phyloP scores from a whole-genome alignment of 2,888 invertebrate species.

The Merodon equestris region DNA sequence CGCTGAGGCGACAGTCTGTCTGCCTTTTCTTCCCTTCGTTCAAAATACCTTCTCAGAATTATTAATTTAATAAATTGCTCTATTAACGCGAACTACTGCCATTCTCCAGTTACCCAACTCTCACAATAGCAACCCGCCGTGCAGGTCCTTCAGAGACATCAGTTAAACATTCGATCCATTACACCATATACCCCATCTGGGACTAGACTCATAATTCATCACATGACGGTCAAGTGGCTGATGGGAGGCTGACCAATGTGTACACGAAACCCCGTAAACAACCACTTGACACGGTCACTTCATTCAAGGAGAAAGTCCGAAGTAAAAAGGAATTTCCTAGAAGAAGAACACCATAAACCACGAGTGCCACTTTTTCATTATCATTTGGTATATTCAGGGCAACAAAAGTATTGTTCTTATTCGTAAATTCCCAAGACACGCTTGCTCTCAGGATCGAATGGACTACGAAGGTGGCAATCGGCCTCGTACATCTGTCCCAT shows the following conservation, averaged over 20 bases:
- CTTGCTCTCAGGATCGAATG: constrained; percentile 89
- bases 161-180: constrained; percentile 7
- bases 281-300: constrained; percentile 38
- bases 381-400: constrained; percentile 2
- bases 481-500: constrained; percentile 88
- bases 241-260: constrained; percentile 62
- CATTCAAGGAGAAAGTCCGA: constrained; percentile 30
- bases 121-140: constrained; percentile 36
- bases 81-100: constrained; percentile 52
- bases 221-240: constrained; percentile 30
- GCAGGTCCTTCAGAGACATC: constrained; percentile 13
- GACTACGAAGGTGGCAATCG: constrained; percentile 85
- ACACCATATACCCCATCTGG: constrained; percentile 37
- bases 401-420: constrained; percentile 49
- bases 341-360: constrained; percentile 46
- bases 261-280: constrained; percentile 56
- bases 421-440: constrained; percentile 85
- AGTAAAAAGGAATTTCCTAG: constrained; percentile 40
- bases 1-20: constrained; percentile 54
- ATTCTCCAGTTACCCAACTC: constrained; percentile 46
- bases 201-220: constrained; percentile 57
- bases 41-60: constrained; percentile 50
- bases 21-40: constrained; percentile 18
- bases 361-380: constrained; percentile 7
- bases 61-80: constrained; percentile 57